phyloP scores from a whole-genome alignment of 2,797 vertebrate genomes.

The Enteromius thamalakanensis region DNA sequence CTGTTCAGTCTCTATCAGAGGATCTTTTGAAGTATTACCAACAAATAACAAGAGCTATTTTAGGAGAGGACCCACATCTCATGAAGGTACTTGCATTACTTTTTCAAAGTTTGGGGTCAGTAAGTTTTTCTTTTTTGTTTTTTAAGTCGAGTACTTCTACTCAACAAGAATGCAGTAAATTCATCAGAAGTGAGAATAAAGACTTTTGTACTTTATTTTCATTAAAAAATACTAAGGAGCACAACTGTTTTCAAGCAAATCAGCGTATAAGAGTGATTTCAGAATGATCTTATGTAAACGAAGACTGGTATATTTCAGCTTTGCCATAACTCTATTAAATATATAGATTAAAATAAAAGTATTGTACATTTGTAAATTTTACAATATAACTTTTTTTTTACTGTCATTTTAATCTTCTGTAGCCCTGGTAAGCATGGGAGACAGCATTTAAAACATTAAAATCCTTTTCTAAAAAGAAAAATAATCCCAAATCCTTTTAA shows the following conservation, averaged over 20 bases:
- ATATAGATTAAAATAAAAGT: not conserved
- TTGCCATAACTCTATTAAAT: not conserved
- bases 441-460: not conserved
- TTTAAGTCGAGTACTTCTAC: not conserved
- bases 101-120: not conserved
- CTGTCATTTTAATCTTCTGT: not conserved
- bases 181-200: not conserved
- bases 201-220: not conserved
- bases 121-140: not conserved
- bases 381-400: not conserved
- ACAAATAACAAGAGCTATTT: constrained; percentile 88
- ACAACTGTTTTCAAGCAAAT: not conserved
- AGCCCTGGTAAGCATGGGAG: not conserved
- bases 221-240: not conserved
- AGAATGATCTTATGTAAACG: not conserved
- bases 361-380: not conserved
- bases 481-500: not conserved
- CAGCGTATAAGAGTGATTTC: not conserved
- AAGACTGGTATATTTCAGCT: not conserved
- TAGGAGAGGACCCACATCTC: constrained; percentile 90
- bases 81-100: constrained; percentile 82
- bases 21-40: constrained; percentile 94
- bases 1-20: constrained; percentile 87
- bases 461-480: too few species aligned
- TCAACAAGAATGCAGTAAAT: not conserved